Base-by-base conservation (phyloP, 2,113 vertebrate species). In the Aleadryas rufinucha region DNA sequence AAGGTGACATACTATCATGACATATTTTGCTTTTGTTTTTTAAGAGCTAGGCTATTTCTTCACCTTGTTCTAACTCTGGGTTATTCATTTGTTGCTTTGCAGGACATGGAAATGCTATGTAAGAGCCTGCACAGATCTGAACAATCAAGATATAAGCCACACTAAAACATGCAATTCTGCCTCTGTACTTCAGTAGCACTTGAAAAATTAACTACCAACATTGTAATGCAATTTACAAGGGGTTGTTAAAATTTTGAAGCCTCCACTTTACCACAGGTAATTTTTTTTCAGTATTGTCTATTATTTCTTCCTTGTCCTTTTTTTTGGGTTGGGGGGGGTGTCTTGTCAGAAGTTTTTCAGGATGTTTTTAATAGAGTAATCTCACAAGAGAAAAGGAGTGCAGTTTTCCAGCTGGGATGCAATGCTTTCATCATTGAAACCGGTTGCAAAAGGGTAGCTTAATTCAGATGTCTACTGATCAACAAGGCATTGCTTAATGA, bases 281-380 rank as follows among this genome's bases (percentile, higher is more conserved):
- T 1, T 87, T 79, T 86, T 82, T 69, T 35, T 54, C 13, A 42
- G 4, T 37, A 33, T 35, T 65, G 2, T 53, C 23, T 57, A 8
- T 6, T 9, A 8, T 33, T 45, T 54, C 1, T 39, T 22, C 37
- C 1, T 71, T 37, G 11, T 28, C 10, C 45, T 30, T 27, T 3
- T 16, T 39, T 39, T 39, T 39, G 39, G 39, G 9, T 14, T 8
- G 3, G 7, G 26, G 2, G 9, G 18, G 5, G 1, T 7, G 12
- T 31, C 2, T 80, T 79, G 13, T 64, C 11, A 31, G 14, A 41
- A 14, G 6, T 7, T 30, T 41, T n/a, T 17, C 5, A 4, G 9
- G 4, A 0, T 13, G 27, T 50, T 63, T 22, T 63, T 24, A 17
- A 27, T 33, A n/a, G 3, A 33, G 4, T 57, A 33, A 27, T 47